A percentile compares a stretch with the other conserved stretches of the same genome.
phyloP scores from a whole-genome alignment of 1,140 invertebrate species.

The Hylaeus anthracinus region DNA sequence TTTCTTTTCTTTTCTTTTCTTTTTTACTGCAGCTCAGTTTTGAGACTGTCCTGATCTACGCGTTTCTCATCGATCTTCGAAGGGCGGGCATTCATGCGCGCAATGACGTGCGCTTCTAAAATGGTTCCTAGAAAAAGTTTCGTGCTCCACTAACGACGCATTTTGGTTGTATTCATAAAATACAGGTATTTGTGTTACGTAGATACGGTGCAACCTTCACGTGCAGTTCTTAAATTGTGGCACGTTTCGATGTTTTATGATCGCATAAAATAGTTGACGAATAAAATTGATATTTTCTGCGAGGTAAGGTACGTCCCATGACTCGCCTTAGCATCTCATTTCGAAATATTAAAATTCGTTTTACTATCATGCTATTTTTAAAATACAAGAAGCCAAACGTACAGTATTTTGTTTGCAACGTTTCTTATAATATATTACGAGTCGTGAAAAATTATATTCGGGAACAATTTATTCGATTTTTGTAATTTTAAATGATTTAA shows the following conservation, averaged over 20 bases:
- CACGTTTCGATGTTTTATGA: background rate
- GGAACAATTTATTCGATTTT: no score
- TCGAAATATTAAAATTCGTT: no score
- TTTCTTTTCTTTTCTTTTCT: no score
- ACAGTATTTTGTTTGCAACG: no score
- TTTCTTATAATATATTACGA: no score
- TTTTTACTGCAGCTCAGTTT: background rate
- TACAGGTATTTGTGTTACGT: constrained; percentile 12
- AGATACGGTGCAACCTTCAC: background rate
- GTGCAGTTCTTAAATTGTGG: background rate
- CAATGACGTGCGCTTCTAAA: background rate
- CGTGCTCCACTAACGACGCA: background rate
- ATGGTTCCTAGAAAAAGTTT: constrained; percentile 22
- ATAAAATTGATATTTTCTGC: no score
- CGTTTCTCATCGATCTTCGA: background rate
- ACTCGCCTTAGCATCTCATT: no score
- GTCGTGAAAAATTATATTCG: no score
- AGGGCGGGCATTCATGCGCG: background rate
- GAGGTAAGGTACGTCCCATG: no score
- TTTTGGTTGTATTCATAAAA: background rate
- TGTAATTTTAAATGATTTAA: no score
- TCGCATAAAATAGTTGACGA: background rate
- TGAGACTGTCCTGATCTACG: background rate
- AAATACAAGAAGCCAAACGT: no score
- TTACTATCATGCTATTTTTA: no score